These are phyloP conservation scores for Podarcis lilfordi DNA, from an alignment of 2,797 vertebrate genomes.

Conservation along the genomic window DNA sequence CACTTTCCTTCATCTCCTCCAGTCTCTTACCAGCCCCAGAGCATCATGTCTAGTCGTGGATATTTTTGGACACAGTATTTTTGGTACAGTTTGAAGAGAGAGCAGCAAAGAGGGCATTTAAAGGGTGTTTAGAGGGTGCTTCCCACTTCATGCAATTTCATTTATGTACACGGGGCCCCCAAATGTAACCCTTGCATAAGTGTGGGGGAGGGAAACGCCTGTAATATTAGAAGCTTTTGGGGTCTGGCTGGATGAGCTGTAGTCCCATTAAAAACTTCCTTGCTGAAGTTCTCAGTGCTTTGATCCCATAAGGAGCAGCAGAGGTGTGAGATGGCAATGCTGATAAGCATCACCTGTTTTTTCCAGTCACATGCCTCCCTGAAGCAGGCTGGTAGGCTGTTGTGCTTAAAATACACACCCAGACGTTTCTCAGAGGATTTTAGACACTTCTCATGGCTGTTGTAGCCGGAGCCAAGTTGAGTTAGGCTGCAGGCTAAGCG, in stretches of 20 bases:
- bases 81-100: too few species aligned
- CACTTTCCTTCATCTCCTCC: too few species aligned
- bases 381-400: constrained; percentile 36
- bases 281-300: neutral
- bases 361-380: neutral
- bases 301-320: constrained; percentile 1
- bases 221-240: neutral
- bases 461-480: neutral
- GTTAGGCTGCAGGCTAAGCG: neutral
- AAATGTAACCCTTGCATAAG: too few species aligned
- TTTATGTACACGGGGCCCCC: too few species aligned
- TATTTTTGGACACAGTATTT: too few species aligned
- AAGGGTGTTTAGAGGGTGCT: too few species aligned
- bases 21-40: too few species aligned
- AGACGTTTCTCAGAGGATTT: neutral
- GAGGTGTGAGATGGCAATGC: neutral
- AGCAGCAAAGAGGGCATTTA: too few species aligned
- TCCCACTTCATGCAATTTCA: too few species aligned
- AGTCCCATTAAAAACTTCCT: neutral
- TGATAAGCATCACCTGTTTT: constrained; percentile 27
- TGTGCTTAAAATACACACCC: constrained; percentile 5
- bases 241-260: too few species aligned
- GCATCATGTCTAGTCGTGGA: too few species aligned
- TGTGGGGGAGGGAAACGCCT: too few species aligned
- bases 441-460: neutral